phyloP scores from a whole-genome alignment of 2,113 vertebrate genomes.

The Xerus inauris region DNA sequence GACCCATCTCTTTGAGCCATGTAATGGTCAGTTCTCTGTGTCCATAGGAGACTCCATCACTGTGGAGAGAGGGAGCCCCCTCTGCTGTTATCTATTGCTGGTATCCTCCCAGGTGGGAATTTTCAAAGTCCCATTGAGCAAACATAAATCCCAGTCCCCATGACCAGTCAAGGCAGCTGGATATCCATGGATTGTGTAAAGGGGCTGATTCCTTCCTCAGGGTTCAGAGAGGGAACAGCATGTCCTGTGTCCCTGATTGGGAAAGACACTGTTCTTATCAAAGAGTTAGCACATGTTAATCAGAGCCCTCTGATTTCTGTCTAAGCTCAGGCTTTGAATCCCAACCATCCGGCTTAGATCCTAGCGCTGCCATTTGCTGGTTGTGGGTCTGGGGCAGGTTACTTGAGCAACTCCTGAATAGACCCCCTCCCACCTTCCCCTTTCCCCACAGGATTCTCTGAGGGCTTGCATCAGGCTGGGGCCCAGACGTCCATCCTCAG shows the following conservation, averaged over 20 bases:
- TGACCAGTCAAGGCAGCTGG: neutral
- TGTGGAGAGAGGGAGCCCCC: neutral
- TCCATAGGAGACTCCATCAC: neutral
- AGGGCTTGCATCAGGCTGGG: too few species aligned
- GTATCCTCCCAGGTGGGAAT: neutral
- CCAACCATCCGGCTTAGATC: neutral
- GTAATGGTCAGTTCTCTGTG: neutral
- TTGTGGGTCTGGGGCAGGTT: neutral
- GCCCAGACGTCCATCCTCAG: neutral
- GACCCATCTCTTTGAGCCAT: neutral
- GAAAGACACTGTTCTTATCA: neutral
- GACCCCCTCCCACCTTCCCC: too few species aligned
- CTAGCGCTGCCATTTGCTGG: neutral
- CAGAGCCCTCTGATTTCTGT: neutral
- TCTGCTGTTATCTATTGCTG: neutral
- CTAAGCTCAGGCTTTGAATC: neutral
- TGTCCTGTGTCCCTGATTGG: neutral
- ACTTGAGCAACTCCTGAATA: neutral
- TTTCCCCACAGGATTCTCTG: neutral
- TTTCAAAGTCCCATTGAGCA: neutral
- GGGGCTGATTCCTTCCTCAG: neutral
- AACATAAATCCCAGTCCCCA: neutral
- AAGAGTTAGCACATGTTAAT: neutral
- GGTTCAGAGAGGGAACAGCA: neutral
- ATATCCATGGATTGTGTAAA: neutral